phyloP scores from a whole-genome alignment of 2,797 vertebrate species.

The Phoebastria nigripes region DNA sequence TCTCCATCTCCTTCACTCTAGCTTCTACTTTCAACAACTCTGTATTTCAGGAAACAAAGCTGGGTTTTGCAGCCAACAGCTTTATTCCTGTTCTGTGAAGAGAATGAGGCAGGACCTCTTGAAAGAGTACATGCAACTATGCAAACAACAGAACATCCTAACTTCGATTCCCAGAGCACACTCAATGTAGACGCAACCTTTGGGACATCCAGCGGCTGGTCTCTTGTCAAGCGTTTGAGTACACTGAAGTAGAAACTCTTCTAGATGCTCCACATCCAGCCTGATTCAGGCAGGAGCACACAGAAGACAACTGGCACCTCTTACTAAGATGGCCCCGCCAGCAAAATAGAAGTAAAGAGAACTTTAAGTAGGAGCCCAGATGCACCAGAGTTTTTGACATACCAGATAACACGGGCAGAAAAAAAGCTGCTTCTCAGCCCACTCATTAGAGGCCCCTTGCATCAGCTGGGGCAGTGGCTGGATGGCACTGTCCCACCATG shows the following conservation, averaged over 20 bases:
- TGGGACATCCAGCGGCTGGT: background rate
- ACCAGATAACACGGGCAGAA: background rate
- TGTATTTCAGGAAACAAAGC: background rate
- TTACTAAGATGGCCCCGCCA: fast-evolving
- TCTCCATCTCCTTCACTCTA: background rate
- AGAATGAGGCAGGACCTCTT: background rate
- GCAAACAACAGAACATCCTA: background rate
- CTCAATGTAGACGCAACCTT: background rate
- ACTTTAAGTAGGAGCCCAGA: background rate
- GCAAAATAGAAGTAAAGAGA: background rate
- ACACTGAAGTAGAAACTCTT: background rate
- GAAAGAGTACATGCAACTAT: background rate
- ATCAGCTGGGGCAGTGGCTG: background rate
- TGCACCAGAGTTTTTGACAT: background rate
- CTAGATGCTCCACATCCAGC: background rate
- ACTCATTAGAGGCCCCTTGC: background rate
- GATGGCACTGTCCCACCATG: background rate
- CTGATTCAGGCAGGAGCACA: fast-evolving
- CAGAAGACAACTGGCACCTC: background rate
- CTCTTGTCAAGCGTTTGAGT: background rate
- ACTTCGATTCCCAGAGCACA: background rate
- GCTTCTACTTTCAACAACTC: background rate
- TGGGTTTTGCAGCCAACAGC: background rate
- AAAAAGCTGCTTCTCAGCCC: background rate
- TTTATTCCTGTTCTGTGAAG: background rate